These are phyloP conservation scores for Cheilosia vernalis DNA, from an alignment of 2,888 invertebrate genomes.

Conservation along the genomic window DNA sequence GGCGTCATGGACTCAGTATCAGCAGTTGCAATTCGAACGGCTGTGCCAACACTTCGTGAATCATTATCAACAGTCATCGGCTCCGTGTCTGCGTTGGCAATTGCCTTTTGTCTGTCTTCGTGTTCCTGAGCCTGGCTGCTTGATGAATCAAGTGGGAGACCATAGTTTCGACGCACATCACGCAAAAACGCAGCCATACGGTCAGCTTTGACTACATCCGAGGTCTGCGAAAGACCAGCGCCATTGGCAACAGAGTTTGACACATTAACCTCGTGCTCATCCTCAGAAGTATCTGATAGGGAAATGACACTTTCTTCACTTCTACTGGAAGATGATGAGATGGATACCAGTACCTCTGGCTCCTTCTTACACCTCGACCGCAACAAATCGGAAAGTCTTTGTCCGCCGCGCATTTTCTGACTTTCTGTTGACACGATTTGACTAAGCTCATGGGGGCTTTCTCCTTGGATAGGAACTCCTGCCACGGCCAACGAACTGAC, in stretches of 20 bases:
- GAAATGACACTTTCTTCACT: slow-evolving; percentile 72
- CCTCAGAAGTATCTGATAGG: slow-evolving; percentile 75
- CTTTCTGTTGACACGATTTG: slow-evolving; percentile 74
- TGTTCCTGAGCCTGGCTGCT: slow-evolving; percentile 6
- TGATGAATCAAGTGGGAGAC: slow-evolving; percentile 34
- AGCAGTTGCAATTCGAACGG: slow-evolving; percentile 36
- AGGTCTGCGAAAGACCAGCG: neutral
- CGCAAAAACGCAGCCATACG: slow-evolving; percentile 80
- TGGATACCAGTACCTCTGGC: slow-evolving; percentile 53
- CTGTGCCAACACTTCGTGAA: slow-evolving; percentile 38
- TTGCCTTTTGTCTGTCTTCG: slow-evolving; percentile 16
- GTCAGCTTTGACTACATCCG: slow-evolving; percentile 74
- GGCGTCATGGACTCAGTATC: slow-evolving; percentile 66
- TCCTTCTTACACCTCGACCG: neutral
- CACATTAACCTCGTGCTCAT: slow-evolving; percentile 27
- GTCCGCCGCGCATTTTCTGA: slow-evolving; percentile 70
- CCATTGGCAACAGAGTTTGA: slow-evolving; percentile 5
- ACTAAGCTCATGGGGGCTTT: slow-evolving; percentile 49
- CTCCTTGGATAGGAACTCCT: slow-evolving; percentile 21
- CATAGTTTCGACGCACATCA: slow-evolving; percentile 77
- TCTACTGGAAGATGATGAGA: slow-evolving; percentile 74
- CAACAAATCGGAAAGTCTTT: slow-evolving; percentile 11
- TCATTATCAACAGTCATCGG: slow-evolving; percentile 44
- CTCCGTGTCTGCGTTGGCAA: slow-evolving; percentile 59
- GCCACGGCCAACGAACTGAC: slow-evolving; percentile 77